Conservation (phyloP, 2,113 vertebrate genomes). For the Uria aalge region DNA sequence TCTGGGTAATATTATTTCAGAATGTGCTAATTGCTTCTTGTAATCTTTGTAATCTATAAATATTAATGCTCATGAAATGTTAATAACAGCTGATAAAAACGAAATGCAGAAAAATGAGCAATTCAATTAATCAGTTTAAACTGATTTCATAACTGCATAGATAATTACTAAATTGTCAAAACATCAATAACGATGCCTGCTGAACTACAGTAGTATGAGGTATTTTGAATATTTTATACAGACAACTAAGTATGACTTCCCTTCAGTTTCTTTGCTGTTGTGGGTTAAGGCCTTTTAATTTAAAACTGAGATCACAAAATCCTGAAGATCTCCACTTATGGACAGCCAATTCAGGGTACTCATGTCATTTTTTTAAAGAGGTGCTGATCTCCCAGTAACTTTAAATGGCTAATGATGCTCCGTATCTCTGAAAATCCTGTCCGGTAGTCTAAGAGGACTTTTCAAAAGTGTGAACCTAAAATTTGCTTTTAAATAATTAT, state of each 20-base stretch:
- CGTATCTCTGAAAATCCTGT: not conserved
- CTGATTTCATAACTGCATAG: slow-evolving; percentile 13
- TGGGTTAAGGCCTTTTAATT: not conserved
- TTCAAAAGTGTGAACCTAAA: not conserved
- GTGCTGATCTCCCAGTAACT: not conserved
- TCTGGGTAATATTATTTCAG: not conserved
- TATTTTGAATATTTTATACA: not conserved
- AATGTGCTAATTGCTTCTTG: slow-evolving; percentile 32
- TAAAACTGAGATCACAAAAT: not conserved
- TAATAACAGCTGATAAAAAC: slow-evolving; percentile 16
- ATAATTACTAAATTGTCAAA: slow-evolving; percentile 39
- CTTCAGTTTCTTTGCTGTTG: not conserved
- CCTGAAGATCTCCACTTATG: not conserved
- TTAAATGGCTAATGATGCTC: not conserved
- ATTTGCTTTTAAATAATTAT: not conserved
- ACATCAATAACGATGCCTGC: not conserved
- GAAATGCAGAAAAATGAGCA: slow-evolving; percentile 21
- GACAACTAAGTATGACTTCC: not conserved
- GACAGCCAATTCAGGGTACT: not conserved
- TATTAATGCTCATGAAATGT: slow-evolving; percentile 12
- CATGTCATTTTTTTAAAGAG: not conserved
- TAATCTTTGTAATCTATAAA: slow-evolving; percentile 43
- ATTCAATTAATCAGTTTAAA: slow-evolving; percentile 32
- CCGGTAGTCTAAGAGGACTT: not conserved
- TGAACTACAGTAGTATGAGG: not conserved